Evolutionary conservation across 2,888 invertebrate genomes (phyloP), one percentile per base, ranked within the genome.

Genomic region (Anarsia innoxiella): DNA sequence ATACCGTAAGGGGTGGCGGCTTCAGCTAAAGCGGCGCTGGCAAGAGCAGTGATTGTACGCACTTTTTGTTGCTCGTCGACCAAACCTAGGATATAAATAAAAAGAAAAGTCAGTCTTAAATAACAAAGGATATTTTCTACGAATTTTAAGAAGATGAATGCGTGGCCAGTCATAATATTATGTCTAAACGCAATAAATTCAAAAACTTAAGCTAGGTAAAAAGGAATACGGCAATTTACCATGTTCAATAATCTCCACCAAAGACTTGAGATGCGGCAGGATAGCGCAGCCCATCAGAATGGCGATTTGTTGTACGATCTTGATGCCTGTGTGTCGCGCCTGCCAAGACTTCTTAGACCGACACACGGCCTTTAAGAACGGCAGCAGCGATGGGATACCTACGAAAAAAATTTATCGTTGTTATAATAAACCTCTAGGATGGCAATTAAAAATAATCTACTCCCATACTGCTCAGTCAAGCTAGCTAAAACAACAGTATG

Each of bases 301-400:
- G 30, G 99, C 97, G 52, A 99, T 99, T 86, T 99, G 99, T 71
- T 99, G 99, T 0, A 99, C 99, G 66, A 99, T 99, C 86, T 99
- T 99, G 45, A 99, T 99, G 66, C 99, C 99, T 2, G 98, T 99
- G 73, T 99, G 99, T 10, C 93, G 86, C 2, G 93, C 99, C 80
- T 99, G 99, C 99, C 99, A 99, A 0, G 97, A 98, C 74, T 99
- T 99, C 85, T 99, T 99, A 50, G 97, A 97, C 55, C 97, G 92
- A 71, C 99, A 99, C 2, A 99, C 99, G 36, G 99, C 99, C 78
- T 99, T 99, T 54, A 99, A 88, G 79, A 99, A 99, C 0, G 99
- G 99, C 49, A 99, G 78, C 4, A 99, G 85, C 0, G 98, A 97
- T 4, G 99, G 99, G 54, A 99, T 99, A 51, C 89, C 86, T 86